Evolutionary conservation across 2,888 invertebrate species (phyloP).

Genomic region (Dexiosoma caninum): DNA sequence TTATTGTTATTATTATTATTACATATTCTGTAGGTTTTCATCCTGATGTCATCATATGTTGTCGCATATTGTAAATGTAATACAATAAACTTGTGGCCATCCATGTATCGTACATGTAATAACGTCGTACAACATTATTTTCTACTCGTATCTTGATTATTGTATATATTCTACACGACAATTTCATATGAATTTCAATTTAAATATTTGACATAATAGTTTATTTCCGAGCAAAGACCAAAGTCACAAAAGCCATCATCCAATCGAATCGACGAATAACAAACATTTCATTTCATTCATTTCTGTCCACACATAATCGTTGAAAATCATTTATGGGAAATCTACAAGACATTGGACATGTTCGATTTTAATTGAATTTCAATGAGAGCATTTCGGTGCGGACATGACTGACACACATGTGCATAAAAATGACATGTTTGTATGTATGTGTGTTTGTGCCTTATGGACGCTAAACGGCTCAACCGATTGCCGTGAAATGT

Average conservation of each 20-base stretch:
- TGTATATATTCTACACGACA: constrained; percentile 46
- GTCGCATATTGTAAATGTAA: constrained; percentile 21
- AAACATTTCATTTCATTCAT: constrained; percentile 37
- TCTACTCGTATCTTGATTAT: constrained; percentile 61
- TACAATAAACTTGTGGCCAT: background rate
- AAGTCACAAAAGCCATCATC: background rate
- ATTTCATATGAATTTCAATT: constrained; percentile 59
- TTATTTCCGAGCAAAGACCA: constrained; percentile 11
- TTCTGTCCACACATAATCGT: constrained; percentile 33
- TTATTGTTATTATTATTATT: constrained; percentile 51
- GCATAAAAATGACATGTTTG: constrained; percentile 9
- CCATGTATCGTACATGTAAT: constrained; percentile 38
- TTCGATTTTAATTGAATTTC: constrained; percentile 59
- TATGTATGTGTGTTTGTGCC: no score
- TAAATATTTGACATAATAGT: constrained; percentile 55
- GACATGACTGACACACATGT: background rate
- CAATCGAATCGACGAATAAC: background rate
- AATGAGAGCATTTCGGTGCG: constrained; percentile 1
- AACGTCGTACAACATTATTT: constrained; percentile 46
- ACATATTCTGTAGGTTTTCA: constrained; percentile 37
- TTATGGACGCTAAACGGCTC: no score
- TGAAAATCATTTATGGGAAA: constrained; percentile 31
- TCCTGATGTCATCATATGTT: constrained; percentile 44
- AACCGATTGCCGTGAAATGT: no score
- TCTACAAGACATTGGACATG: constrained; percentile 48